Percentiles rank a stretch among this genome's conserved stretches.
Evolutionary conservation across 2,888 invertebrate genomes (phyloP).

Genomic region (Tetragonula carbonaria): DNA sequence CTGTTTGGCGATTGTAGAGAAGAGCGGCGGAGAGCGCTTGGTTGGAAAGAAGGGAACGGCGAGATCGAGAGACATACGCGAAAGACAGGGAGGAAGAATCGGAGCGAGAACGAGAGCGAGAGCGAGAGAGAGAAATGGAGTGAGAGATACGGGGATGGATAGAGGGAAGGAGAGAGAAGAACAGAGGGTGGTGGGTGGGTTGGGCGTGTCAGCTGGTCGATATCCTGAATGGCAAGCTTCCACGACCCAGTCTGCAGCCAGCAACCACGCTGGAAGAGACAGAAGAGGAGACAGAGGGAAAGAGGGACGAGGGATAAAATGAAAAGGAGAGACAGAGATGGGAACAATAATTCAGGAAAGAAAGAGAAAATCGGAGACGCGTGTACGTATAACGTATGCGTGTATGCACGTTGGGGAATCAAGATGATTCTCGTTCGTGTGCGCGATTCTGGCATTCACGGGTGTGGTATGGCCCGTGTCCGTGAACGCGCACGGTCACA

Average conservation of each 20-base stretch:
- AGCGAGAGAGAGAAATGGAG: constrained; percentile 34
- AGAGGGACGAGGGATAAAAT: constrained; percentile 7
- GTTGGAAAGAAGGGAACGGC: constrained; percentile 16
- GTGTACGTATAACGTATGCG: not conserved
- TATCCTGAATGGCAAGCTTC: constrained; percentile 79
- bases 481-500: constrained; percentile 1
- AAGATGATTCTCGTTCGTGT: constrained; percentile 19
- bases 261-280: constrained; percentile 49
- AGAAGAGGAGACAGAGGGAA: constrained; percentile 20
- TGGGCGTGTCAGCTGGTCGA: constrained; percentile 81
- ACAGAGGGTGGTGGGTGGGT: constrained; percentile 55
- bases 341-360: not conserved
- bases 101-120: not conserved
- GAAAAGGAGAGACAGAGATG: constrained; percentile 1
- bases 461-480: constrained; percentile 5
- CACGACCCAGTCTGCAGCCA: constrained; percentile 68
- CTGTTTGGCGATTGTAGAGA: constrained; percentile 67
- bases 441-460: not conserved
- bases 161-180: constrained; percentile 22
- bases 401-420: constrained; percentile 23
- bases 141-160: constrained; percentile 25
- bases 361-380: constrained; percentile 25
- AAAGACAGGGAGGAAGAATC: not conserved
- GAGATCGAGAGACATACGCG: constrained; percentile 8
- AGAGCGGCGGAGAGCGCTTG: constrained; percentile 40